phyloP scores from a whole-genome alignment of 1,140 invertebrate species.

The Pinna nobilis region DNA sequence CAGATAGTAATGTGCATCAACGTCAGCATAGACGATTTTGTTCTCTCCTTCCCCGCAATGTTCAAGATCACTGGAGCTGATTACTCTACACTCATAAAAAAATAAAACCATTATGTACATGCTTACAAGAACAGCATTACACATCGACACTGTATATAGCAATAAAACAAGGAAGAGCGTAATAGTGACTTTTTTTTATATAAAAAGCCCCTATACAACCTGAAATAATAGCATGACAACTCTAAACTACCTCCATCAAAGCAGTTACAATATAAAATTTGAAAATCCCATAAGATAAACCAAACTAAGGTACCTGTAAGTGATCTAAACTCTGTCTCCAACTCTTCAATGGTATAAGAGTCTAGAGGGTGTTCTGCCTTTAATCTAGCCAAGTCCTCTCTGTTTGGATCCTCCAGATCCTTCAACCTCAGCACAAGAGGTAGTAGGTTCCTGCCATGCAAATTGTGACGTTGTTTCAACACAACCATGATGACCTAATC shows the following conservation, averaged over 20 bases:
- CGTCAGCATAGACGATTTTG: not conserved
- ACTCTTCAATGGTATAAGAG: constrained; percentile 1
- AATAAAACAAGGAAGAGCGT: no score
- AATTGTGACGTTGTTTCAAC: constrained; percentile 5
- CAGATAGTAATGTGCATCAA: constrained; percentile 10
- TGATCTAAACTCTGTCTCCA: constrained; percentile 7
- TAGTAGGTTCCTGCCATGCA: constrained; percentile 5
- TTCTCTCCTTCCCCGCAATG: not conserved
- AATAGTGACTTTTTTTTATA: no score
- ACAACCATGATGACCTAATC: constrained; percentile 13
- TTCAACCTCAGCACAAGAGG: constrained; percentile 5
- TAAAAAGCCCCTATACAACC: no score
- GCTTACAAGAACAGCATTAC: no score
- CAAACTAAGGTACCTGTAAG: no score
- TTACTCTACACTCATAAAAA: no score
- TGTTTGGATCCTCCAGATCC: not conserved
- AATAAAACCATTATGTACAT: no score
- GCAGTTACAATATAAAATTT: no score
- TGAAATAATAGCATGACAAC: no score
- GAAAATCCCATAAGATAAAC: no score
- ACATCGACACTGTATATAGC: no score
- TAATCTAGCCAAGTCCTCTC: not conserved
- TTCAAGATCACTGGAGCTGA: not conserved
- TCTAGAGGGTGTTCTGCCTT: constrained; percentile 19
- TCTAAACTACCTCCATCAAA: no score